These are phyloP conservation scores for Pollenia griseotomentosa DNA, from an alignment of 2,888 invertebrate species.

Conservation along the genomic window DNA sequence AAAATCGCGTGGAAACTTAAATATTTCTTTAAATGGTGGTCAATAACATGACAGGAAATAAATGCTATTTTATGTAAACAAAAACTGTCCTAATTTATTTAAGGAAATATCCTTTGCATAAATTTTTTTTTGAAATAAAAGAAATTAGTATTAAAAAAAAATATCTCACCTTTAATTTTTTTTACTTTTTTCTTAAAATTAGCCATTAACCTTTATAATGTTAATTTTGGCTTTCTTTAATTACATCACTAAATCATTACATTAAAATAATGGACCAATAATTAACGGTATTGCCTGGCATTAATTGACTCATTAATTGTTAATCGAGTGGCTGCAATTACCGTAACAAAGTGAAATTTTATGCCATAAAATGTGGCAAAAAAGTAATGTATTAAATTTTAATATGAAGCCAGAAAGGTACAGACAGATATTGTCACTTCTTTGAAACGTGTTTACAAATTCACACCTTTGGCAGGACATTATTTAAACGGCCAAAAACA, in stretches of 20 bases:
- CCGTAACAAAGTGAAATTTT: conserved; percentile 32
- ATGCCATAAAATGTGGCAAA: conserved; percentile 13
- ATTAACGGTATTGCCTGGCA: conserved; percentile 11
- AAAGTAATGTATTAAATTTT: background rate
- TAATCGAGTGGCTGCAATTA: conserved; percentile 43
- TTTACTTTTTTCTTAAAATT: background rate
- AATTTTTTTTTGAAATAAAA: background rate
- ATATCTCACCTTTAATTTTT: background rate
- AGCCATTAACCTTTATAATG: background rate
- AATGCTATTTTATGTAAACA: background rate
- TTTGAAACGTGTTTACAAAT: too few relatives aligned
- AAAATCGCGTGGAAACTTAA: background rate
- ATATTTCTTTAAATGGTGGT: conserved; percentile 13
- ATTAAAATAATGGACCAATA: conserved; percentile 40
- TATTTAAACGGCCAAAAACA: too few relatives aligned
- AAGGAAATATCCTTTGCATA: background rate
- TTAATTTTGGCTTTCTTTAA: background rate
- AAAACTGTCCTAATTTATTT: background rate
- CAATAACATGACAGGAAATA: background rate
- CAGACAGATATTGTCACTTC: too few relatives aligned
- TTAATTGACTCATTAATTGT: conserved; percentile 44
- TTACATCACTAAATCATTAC: conserved; percentile 18
- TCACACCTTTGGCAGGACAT: too few relatives aligned
- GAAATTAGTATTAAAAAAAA: too few relatives aligned
- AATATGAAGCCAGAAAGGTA: background rate